A percentile compares a stretch with the other conserved stretches of the same genome.
Conservation (phyloP, 2,113 vertebrate species). For the Larimichthys crocea region DNA sequence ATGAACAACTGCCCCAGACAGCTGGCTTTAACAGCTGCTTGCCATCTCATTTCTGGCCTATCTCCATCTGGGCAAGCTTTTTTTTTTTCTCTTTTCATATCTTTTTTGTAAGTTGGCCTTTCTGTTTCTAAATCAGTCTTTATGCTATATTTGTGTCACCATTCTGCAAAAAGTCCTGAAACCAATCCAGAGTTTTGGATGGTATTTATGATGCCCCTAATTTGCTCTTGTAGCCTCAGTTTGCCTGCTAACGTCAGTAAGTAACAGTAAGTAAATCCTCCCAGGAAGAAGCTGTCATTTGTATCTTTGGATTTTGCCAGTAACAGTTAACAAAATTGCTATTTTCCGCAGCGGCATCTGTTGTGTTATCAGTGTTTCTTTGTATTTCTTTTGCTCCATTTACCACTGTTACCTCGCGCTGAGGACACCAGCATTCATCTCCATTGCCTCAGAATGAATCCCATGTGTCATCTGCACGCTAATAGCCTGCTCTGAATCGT, state of each 20-base stretch:
- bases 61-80: slow-evolving; percentile 46
- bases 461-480: slow-evolving; percentile 30
- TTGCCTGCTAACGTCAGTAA: not conserved
- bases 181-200: not conserved
- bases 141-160: slow-evolving; percentile 22
- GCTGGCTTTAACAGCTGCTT: slow-evolving; percentile 71
- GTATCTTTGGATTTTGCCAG: not conserved
- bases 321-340: not conserved
- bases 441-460: slow-evolving; percentile 32
- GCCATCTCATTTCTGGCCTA: slow-evolving; percentile 50
- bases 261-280: not conserved
- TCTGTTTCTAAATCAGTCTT: slow-evolving; percentile 49
- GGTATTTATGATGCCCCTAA: not conserved
- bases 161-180: not conserved
- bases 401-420: not conserved
- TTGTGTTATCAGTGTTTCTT: slow-evolving; percentile 3
- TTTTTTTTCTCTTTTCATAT: slow-evolving; percentile 17
- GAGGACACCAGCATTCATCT: slow-evolving; percentile 15
- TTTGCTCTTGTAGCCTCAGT: not conserved
- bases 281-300: not conserved
- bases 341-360: slow-evolving; percentile 5
- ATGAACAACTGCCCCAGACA: slow-evolving; percentile 66
- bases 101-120: slow-evolving; percentile 22
- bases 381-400: slow-evolving; percentile 20
- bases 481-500: slow-evolving; percentile 9